A percentile compares a stretch with the other conserved stretches of the same genome.
Conservation (phyloP, 1,140 invertebrate genomes). For the Drusus annulatus region DNA sequence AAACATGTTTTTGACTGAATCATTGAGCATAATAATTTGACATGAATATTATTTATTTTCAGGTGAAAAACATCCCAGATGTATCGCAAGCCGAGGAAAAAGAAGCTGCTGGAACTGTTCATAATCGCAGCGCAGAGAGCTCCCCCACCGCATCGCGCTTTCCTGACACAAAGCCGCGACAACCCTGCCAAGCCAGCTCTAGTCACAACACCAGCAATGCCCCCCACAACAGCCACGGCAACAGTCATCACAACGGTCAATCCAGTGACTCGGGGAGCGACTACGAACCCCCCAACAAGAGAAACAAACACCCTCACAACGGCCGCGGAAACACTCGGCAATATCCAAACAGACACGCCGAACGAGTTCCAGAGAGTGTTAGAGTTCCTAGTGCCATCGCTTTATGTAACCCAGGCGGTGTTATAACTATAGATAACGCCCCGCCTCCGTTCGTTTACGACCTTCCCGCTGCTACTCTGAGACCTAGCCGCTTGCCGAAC, state of each 20-base stretch:
- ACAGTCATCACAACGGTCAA: slow-evolving; percentile 40
- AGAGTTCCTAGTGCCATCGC: not conserved
- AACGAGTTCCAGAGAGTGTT: not conserved
- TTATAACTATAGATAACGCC: not conserved
- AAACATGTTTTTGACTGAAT: too few relatives aligned
- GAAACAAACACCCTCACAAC: slow-evolving; percentile 9
- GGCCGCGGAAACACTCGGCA: slow-evolving; percentile 37
- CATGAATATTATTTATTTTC: slow-evolving; percentile 55
- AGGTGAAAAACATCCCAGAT: slow-evolving; percentile 78
- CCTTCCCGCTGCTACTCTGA: not conserved
- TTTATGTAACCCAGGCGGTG: not conserved
- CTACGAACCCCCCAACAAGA: slow-evolving; percentile 15
- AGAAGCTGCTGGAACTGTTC: slow-evolving; percentile 63
- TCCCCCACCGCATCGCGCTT: slow-evolving; percentile 68
- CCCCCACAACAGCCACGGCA: too few relatives aligned
- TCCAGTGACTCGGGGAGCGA: slow-evolving; percentile 54
- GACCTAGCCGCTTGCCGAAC: slow-evolving; percentile 46
- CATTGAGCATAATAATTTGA: too few relatives aligned
- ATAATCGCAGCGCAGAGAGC: slow-evolving; percentile 64
- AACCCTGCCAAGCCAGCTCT: not conserved
- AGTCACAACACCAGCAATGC: not conserved
- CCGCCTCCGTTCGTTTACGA: not conserved
- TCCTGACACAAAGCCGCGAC: slow-evolving; percentile 58
- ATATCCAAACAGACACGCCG: not conserved
- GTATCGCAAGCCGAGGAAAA: slow-evolving; percentile 77